Evolutionary conservation across 2,113 vertebrate species (phyloP), one percentile per base, ranked within the genome.

Genomic region (Triplophysa rosa): DNA sequence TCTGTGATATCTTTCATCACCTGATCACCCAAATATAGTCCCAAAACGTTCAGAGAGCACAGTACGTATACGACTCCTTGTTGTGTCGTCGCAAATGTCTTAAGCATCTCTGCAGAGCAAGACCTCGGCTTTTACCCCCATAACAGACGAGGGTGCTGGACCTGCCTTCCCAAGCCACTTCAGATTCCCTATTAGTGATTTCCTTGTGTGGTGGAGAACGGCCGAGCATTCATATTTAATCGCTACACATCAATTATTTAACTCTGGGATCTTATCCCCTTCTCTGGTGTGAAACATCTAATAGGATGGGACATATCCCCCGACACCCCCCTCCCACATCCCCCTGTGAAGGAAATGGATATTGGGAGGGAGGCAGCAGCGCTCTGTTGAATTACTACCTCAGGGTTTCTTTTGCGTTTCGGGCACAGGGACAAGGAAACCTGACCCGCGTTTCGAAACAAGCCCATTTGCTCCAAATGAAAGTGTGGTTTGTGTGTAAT

Each of bases 241-340:
- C 79, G 1, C 42, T 47, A 45, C 79, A 59, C 74, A 91, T 92
- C 81, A 88, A 92, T 92, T 89, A 90, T 91, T 91, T 81, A 91
- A 83, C 67, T 63, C 40, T 78, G 80, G 83, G 88, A 90, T 86
- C 84, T 85, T 84, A 70, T 87, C 65, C 84, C 67, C 65, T 79
- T 80, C 77, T 84, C 84, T 68, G 81, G 67, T 83, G 68, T 84
- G 77, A 76, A 81, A 84, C 72, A 69, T 76, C 45, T 80, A 84
- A 85, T 82, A 75, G 47, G 80, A 84, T 49, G 49, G 80, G 82
- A 84, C 84, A 79, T 54, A 63, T 77, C 67, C 84, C 74, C 69
- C 74, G 65, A 78, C 56, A 66, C 23, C n/a, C 67, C 49, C 29
- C 29, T 80, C 37, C n/a, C 33, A 40, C 64, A 23, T 58, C n/a